Conservation (phyloP, 2,888 invertebrate species). For the Trichogramma dendrolimi region DNA sequence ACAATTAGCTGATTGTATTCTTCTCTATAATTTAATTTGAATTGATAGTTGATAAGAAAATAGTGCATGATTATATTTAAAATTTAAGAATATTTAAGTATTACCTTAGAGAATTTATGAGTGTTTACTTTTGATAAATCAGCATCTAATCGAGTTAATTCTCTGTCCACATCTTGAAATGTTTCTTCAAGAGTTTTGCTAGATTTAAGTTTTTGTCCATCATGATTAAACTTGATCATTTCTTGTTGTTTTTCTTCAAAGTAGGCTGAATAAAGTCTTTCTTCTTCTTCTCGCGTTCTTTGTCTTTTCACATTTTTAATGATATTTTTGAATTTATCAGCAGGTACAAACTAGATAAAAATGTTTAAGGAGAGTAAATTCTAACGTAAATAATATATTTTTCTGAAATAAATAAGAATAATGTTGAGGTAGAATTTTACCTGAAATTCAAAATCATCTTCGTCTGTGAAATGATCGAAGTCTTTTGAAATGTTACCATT, state of each 20-base stretch:
- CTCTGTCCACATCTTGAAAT: constrained; percentile 37
- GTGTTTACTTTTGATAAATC: constrained; percentile 21
- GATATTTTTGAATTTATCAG: constrained; percentile 42
- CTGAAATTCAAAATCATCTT: constrained; percentile 59
- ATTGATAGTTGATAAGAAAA: neutral
- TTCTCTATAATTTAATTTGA: constrained; percentile 8
- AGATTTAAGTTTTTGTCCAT: constrained; percentile 8
- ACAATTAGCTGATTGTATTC: neutral
- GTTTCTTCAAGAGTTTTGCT: constrained; percentile 29
- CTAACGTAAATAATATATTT: neutral
- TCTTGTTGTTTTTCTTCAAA: constrained; percentile 35
- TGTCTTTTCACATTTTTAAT: constrained; percentile 43
- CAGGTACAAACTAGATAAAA: constrained; percentile 42
- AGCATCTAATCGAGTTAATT: constrained; percentile 36
- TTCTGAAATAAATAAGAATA: constrained; percentile 3
- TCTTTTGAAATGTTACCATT: too few species aligned
- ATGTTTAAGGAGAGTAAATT: constrained; percentile 6
- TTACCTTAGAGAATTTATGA: neutral
- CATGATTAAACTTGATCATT: constrained; percentile 14
- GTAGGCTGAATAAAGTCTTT: constrained; percentile 40
- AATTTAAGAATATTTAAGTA: too few species aligned
- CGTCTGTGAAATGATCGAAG: constrained; percentile 49
- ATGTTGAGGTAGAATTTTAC: constrained; percentile 48
- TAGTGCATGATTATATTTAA: too few species aligned
- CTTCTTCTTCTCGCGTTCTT: constrained; percentile 40